Percentiles rank a stretch among this genome's conserved stretches.
Evolutionary conservation across 2,888 invertebrate genomes (phyloP).

Genomic region (Chymomyza procnemis): DNA sequence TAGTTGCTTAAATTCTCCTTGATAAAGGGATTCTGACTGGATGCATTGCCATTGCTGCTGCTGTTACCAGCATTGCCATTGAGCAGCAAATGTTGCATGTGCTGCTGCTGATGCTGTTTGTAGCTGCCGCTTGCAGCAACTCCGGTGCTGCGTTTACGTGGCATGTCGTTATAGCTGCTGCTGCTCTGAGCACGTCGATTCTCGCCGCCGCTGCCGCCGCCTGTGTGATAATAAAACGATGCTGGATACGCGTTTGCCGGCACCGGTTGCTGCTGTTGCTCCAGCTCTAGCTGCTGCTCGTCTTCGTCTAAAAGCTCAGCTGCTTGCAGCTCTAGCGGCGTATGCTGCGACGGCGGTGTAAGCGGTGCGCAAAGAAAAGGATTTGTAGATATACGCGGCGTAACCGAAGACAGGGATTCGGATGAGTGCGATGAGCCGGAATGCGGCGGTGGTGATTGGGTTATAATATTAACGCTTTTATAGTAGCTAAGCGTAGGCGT

Average conservation of each 20-base stretch:
- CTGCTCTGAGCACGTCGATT: slow-evolving; percentile 15
- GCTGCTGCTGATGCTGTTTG: slow-evolving; percentile 35
- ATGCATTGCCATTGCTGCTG: slow-evolving; percentile 40
- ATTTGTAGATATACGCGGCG: slow-evolving; percentile 78
- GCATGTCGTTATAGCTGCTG: slow-evolving; percentile 66
- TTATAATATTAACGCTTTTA: slow-evolving; percentile 70
- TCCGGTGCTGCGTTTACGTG: slow-evolving; percentile 71
- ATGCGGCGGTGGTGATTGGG: slow-evolving; percentile 76
- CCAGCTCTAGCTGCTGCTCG: slow-evolving; percentile 15
- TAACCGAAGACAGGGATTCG: slow-evolving; percentile 77
- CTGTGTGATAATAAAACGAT: slow-evolving; percentile 71
- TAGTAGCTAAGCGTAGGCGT: slow-evolving; percentile 59
- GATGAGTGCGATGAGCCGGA: slow-evolving; percentile 77
- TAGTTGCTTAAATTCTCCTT: slow-evolving; percentile 61
- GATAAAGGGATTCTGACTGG: slow-evolving; percentile 75
- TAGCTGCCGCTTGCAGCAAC: slow-evolving; percentile 38
- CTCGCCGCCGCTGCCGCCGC: slow-evolving; percentile 14
- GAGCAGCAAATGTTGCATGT: slow-evolving; percentile 38
- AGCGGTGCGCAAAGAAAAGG: slow-evolving; percentile 74
- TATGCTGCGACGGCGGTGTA: slow-evolving; percentile 39
- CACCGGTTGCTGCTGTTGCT: slow-evolving; percentile 30
- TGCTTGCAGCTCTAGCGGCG: slow-evolving; percentile 21
- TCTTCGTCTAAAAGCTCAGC: slow-evolving; percentile 22
- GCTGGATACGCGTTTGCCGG: slow-evolving; percentile 64
- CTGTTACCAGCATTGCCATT: slow-evolving; percentile 39